phyloP scores from a whole-genome alignment of 2,113 vertebrate species.

The Sphaerodactylus townsendi region DNA sequence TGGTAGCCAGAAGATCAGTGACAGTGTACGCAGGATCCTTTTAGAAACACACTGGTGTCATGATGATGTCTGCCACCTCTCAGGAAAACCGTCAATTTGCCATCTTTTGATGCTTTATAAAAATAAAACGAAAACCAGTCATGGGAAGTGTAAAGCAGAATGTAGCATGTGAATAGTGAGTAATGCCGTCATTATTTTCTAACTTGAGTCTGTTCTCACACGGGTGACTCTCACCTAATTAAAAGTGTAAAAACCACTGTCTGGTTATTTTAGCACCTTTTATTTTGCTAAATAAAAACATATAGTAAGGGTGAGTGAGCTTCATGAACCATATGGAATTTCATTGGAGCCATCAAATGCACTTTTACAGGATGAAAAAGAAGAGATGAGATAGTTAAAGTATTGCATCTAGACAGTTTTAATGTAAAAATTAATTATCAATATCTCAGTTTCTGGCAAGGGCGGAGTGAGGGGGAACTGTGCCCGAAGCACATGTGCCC shows the following conservation, averaged over 20 bases:
- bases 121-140: conserved; percentile 1
- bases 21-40: accelerated
- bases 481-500: too few relatives aligned
- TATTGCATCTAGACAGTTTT: neutral
- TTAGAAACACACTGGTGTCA: accelerated
- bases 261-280: conserved; percentile 26
- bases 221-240: conserved; percentile 48
- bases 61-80: neutral
- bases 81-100: conserved; percentile 24
- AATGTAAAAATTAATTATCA: neutral
- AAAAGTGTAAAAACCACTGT: conserved; percentile 37
- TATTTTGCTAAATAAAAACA: conserved; percentile 36
- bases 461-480: too few relatives aligned
- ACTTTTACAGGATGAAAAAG: neutral
- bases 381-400: conserved; percentile 1
- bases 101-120: conserved; percentile 20
- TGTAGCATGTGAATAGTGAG: conserved; percentile 20
- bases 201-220: conserved; percentile 27
- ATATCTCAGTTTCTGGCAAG: too few relatives aligned
- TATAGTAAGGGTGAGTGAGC: conserved; percentile 15
- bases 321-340: conserved; percentile 15
- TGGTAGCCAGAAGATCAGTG: neutral
- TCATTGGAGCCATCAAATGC: neutral
- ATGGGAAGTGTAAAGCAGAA: conserved; percentile 29
- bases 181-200: conserved; percentile 49